phyloP scores from a whole-genome alignment of 2,797 vertebrate species.

The Chaunax sp. region DNA sequence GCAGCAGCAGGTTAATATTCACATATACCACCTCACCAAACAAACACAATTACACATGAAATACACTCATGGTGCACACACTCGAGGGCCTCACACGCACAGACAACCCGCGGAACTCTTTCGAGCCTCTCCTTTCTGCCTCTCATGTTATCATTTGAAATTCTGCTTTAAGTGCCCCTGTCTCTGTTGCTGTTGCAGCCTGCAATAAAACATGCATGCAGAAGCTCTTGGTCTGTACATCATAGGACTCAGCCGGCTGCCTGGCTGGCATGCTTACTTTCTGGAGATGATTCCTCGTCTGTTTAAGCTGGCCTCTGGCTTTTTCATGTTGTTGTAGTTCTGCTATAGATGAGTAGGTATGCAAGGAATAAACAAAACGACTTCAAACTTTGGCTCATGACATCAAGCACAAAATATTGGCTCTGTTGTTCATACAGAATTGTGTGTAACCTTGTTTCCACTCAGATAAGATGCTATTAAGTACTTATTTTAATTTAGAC shows the following conservation, averaged over 20 bases:
- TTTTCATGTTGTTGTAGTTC: conserved; percentile 31
- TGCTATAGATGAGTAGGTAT: conserved; percentile 1
- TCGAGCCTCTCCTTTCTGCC: conserved; percentile 23
- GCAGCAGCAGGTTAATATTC: conserved; percentile 17
- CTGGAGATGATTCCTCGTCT: conserved; percentile 32
- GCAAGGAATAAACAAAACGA: conserved; percentile 23
- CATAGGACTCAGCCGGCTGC: conserved; percentile 33
- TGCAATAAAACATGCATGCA: conserved; percentile 73
- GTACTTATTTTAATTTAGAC: too few relatives aligned
- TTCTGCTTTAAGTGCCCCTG: conserved; percentile 69
- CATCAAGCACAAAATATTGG: conserved; percentile 12
- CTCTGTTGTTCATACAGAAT: too few relatives aligned
- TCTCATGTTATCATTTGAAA: conserved; percentile 67
- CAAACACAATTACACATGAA: conserved; percentile 23
- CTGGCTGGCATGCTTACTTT: conserved; percentile 28
- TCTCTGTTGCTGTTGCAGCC: conserved; percentile 58
- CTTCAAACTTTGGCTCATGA: conserved; percentile 17
- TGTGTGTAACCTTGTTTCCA: too few relatives aligned
- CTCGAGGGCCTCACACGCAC: neutral
- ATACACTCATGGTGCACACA: neutral
- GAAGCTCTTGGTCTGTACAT: conserved; percentile 49
- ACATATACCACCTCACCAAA: conserved; percentile 6
- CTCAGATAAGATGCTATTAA: too few relatives aligned
- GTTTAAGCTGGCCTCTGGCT: conserved; percentile 45
- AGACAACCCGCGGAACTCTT: conserved; percentile 52